phyloP scores from a whole-genome alignment of 2,888 invertebrate genomes.

The Cataglyphis rosenhaueri region DNA sequence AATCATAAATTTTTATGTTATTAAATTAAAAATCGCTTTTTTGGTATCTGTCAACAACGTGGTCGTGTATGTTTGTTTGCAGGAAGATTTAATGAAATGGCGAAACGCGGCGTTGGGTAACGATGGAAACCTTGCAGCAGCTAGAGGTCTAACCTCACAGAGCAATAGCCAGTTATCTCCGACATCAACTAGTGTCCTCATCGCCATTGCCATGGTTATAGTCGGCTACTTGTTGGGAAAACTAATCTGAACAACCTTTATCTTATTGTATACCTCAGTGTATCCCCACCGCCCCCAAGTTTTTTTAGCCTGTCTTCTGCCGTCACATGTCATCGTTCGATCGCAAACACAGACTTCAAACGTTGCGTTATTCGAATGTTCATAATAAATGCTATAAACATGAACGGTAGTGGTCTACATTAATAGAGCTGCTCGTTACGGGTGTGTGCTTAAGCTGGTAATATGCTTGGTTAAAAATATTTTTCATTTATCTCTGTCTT shows the following conservation, averaged over 20 bases:
- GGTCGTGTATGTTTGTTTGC: constrained; percentile 38
- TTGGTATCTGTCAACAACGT: neutral
- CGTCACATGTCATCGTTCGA: constrained; percentile 72
- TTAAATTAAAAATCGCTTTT: neutral
- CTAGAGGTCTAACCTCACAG: constrained; percentile 76
- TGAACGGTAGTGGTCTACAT: constrained; percentile 77
- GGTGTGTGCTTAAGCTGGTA: constrained; percentile 76
- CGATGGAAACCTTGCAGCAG: constrained; percentile 76
- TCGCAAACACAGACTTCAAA: constrained; percentile 71
- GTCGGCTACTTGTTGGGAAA: constrained; percentile 84
- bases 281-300: constrained; percentile 77
- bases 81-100: constrained; percentile 83
- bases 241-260: constrained; percentile 82
- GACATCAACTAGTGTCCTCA: constrained; percentile 76
- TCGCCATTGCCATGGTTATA: constrained; percentile 82
- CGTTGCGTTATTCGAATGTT: constrained; percentile 76
- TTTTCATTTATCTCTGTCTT: constrained; percentile 45
- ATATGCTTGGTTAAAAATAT: constrained; percentile 68
- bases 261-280: constrained; percentile 77
- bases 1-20: neutral
- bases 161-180: constrained; percentile 72
- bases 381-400: constrained; percentile 78
- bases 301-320: constrained; percentile 80
- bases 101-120: constrained; percentile 79
- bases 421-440: constrained; percentile 76